Percentiles rank a stretch among this genome's conserved stretches.
Conservation (phyloP, 2,797 vertebrate species). For the Phataginus tricuspis region DNA sequence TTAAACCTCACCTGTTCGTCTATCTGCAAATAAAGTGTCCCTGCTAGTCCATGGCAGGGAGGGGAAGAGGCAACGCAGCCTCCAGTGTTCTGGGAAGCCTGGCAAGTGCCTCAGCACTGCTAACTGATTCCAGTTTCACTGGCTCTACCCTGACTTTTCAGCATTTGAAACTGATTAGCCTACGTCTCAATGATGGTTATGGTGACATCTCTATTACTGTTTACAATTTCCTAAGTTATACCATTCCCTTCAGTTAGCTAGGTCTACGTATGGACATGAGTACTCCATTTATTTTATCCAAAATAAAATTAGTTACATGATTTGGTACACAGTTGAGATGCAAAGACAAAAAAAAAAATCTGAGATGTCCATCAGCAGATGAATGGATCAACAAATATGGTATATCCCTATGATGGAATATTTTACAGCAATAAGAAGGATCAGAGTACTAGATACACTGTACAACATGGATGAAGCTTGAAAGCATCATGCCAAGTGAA, state of each 20-base stretch:
- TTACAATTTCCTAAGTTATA: neutral
- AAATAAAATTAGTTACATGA: slow-evolving; percentile 36
- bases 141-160: neutral
- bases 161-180: slow-evolving; percentile 13
- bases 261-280: neutral
- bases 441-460: neutral
- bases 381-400: neutral
- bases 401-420: neutral
- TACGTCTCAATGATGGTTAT: neutral
- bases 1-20: neutral
- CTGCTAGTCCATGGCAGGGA: neutral
- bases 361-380: neutral
- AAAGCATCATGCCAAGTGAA: neutral
- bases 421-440: slow-evolving; percentile 8
- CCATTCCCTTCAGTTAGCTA: neutral
- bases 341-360: neutral
- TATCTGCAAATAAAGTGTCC: neutral
- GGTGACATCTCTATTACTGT: neutral
- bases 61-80: neutral
- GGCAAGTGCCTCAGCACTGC: neutral
- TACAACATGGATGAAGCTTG: neutral
- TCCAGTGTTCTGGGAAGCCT: neutral
- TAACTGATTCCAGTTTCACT: neutral
- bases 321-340: neutral
- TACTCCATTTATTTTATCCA: neutral